phyloP scores from a whole-genome alignment of 2,113 vertebrate genomes.

The Synchiropus splendidus region DNA sequence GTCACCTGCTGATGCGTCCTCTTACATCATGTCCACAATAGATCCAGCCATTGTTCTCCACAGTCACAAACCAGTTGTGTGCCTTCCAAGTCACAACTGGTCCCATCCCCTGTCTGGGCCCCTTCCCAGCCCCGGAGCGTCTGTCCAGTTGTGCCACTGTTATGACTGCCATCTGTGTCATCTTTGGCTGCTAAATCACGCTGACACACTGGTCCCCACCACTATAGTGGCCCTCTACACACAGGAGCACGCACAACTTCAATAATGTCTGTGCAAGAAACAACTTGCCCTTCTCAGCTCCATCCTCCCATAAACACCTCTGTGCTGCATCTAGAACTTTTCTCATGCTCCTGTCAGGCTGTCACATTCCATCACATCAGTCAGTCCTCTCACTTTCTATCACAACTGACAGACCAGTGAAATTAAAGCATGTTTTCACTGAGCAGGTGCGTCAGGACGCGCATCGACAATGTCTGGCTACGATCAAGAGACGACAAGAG shows the following conservation, averaged over 20 bases:
- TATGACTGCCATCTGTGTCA: slow-evolving; percentile 60
- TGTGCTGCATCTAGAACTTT: not conserved
- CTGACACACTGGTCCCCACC: slow-evolving; percentile 48
- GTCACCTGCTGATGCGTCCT: slow-evolving; percentile 35
- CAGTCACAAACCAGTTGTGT: slow-evolving; percentile 25
- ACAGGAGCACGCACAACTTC: not conserved
- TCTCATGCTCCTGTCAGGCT: slow-evolving; percentile 14
- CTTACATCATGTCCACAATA: slow-evolving; percentile 39
- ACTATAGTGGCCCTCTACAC: slow-evolving; percentile 9
- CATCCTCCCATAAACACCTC: not conserved
- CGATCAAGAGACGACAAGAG: not conserved
- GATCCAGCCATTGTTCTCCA: slow-evolving; percentile 28
- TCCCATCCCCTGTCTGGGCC: slow-evolving; percentile 23
- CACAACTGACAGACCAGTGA: slow-evolving; percentile 37
- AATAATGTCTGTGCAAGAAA: not conserved
- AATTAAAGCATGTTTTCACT: slow-evolving; percentile 35
- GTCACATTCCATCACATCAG: slow-evolving; percentile 62
- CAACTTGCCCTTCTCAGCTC: no score
- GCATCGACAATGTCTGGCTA: not conserved
- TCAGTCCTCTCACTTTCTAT: slow-evolving; percentile 34
- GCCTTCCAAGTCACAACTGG: slow-evolving; percentile 27
- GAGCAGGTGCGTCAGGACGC: slow-evolving; percentile 11
- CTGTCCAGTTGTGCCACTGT: slow-evolving; percentile 37
- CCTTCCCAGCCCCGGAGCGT: slow-evolving; percentile 1
- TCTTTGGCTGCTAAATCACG: slow-evolving; percentile 56